Percentiles rank a stretch among this genome's conserved stretches.
These are phyloP conservation scores for Folsomia candida DNA, from an alignment of 2,888 invertebrate species.

Conservation along the genomic window DNA sequence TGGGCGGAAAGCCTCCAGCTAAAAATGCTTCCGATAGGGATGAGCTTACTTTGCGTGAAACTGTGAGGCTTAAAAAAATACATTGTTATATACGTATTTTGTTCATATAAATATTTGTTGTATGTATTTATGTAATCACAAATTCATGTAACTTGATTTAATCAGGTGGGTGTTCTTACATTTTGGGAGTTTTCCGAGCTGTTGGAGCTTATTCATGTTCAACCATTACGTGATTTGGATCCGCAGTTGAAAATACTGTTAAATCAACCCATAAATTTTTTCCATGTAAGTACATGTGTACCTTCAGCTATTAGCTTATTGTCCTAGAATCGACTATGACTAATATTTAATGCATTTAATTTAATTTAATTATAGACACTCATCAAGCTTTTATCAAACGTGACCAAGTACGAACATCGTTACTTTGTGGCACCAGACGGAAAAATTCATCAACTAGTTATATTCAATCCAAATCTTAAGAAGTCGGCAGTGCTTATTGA, in stretches of 20 bases:
- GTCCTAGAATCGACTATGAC: too few species aligned
- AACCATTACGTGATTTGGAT: slow-evolving; percentile 62
- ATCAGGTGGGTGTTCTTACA: slow-evolving; percentile 54
- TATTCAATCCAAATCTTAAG: slow-evolving; percentile 40
- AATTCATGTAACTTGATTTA: too few species aligned
- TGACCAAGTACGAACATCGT: slow-evolving; percentile 31
- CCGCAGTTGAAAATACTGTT: slow-evolving; percentile 61
- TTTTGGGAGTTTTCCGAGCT: slow-evolving; percentile 67
- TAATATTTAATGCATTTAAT: background rate
- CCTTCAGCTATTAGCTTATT: background rate
- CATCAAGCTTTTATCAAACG: slow-evolving; percentile 28
- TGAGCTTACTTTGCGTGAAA: slow-evolving; percentile 46
- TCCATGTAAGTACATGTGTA: slow-evolving; percentile 54
- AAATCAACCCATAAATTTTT: slow-evolving; percentile 66
- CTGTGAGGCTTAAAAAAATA: slow-evolving; percentile 29
- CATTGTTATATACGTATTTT: background rate
- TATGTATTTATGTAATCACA: too few species aligned
- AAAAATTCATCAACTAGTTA: slow-evolving; percentile 44
- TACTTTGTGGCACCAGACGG: slow-evolving; percentile 45
- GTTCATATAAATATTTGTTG: too few species aligned
- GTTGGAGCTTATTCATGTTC: slow-evolving; percentile 61
- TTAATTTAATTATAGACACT: slow-evolving; percentile 21
- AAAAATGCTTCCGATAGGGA: slow-evolving; percentile 48
- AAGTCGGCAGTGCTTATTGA: slow-evolving; percentile 45
- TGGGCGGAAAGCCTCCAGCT: slow-evolving; percentile 51